Conservation (phyloP, 2,113 vertebrate species). For the Megaptera novaeangliae region DNA sequence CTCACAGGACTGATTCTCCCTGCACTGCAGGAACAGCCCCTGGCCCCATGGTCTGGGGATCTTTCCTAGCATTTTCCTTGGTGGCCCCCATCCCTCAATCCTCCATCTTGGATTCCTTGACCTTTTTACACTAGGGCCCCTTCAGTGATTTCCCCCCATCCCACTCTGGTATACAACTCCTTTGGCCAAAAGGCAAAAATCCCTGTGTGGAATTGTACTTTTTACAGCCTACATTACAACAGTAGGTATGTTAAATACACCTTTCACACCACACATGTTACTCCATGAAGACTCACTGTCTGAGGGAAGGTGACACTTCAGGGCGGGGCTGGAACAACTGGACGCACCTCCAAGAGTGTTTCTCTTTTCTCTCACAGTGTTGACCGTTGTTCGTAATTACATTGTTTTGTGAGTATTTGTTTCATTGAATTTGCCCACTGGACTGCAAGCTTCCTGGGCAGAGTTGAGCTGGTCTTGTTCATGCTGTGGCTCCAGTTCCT, state of each 20-base stretch:
- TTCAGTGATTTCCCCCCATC: not conserved
- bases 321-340: not conserved
- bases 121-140: not conserved
- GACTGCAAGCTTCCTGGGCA: not conserved
- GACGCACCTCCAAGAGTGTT: fast-evolving
- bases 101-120: not conserved
- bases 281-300: not conserved
- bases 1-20: fast-evolving
- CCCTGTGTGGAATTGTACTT: not conserved
- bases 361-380: not conserved
- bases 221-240: not conserved
- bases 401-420: not conserved
- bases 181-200: not conserved
- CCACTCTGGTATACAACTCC: not conserved
- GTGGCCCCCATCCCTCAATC: not conserved
- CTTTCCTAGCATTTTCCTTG: not conserved
- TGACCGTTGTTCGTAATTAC: not conserved
- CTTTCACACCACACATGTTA: not conserved
- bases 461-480: not conserved
- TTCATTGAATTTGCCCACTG: not conserved
- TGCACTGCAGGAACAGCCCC: not conserved
- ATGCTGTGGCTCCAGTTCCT: too few species aligned
- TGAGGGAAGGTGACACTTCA: not conserved
- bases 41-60: fast-evolving
- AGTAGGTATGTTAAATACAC: not conserved